These are phyloP conservation scores for Eurystomus gularis DNA, from an alignment of 2,113 vertebrate species.

Conservation along the genomic window DNA sequence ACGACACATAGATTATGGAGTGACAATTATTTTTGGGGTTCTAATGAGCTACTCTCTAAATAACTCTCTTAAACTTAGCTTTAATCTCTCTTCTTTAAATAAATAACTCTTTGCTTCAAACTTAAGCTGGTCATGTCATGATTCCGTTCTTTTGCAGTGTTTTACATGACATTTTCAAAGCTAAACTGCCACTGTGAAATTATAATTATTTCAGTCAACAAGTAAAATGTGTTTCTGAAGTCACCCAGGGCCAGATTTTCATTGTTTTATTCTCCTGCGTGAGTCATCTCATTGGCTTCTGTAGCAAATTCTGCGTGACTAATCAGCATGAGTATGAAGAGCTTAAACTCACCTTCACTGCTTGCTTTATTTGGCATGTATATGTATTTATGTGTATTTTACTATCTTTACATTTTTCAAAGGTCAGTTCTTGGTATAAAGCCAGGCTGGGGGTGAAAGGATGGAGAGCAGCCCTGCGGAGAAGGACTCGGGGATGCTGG, in stretches of 20 bases:
- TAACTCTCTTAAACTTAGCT: not conserved
- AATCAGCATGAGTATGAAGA: not conserved
- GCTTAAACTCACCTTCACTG: not conserved
- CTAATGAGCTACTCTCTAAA: not conserved
- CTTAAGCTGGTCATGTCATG: not conserved
- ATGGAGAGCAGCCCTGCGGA: too few species aligned
- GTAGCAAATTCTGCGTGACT: not conserved
- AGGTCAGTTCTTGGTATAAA: too few species aligned
- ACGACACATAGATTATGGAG: not conserved
- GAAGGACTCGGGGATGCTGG: too few species aligned
- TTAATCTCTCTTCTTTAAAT: not conserved
- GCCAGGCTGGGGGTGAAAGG: too few species aligned
- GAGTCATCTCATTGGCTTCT: not conserved
- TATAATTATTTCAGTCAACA: not conserved
- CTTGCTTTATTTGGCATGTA: not conserved
- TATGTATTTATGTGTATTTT: not conserved
- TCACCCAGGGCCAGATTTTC: not conserved
- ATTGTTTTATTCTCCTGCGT: not conserved
- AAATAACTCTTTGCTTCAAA: not conserved
- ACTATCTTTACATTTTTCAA: not conserved
- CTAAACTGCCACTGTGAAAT: not conserved
- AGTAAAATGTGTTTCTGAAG: not conserved
- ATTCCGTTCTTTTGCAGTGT: not conserved
- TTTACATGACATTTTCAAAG: not conserved
- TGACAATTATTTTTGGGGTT: not conserved